Evolutionary conservation across 2,888 invertebrate genomes (phyloP).

Genomic region (Hypselothyrea guttata): DNA sequence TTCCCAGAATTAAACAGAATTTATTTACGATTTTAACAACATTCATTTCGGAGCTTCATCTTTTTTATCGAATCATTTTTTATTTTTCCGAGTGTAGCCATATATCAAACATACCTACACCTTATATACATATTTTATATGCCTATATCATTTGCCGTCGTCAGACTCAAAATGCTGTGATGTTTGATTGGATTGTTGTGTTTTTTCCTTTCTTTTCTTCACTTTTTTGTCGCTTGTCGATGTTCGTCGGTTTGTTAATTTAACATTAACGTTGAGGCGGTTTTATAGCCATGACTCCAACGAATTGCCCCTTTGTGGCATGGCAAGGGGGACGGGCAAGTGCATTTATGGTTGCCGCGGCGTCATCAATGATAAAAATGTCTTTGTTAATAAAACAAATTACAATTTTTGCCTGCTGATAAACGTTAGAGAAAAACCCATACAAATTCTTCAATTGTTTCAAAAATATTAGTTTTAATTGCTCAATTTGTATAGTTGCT

Average conservation of each 20-base stretch:
- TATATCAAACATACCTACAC: not conserved
- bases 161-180: constrained; percentile 19
- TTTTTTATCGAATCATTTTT: too few species aligned
- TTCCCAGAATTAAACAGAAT: too few species aligned
- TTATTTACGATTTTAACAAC: too few species aligned
- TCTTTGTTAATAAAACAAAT: constrained; percentile 72
- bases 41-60: too few species aligned
- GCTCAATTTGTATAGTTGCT: constrained; percentile 17
- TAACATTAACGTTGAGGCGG: constrained; percentile 50
- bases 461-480: constrained; percentile 23
- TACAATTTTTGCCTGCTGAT: constrained; percentile 29
- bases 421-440: constrained; percentile 12
- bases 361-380: constrained; percentile 66
- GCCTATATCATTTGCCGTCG: constrained; percentile 26
- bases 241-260: constrained; percentile 52
- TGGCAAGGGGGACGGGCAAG: constrained; percentile 37
- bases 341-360: constrained; percentile 70
- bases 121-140: not conserved
- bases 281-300: constrained; percentile 60
- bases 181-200: constrained; percentile 47
- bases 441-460: constrained; percentile 25
- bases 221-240: constrained; percentile 50
- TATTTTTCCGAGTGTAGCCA: too few species aligned
- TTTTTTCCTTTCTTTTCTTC: constrained; percentile 3
- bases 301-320: constrained; percentile 14